A percentile compares a stretch with the other conserved stretches of the same genome.
These are phyloP conservation scores for Poecilus cupreus DNA, from an alignment of 2,888 invertebrate species.

Conservation along the genomic window DNA sequence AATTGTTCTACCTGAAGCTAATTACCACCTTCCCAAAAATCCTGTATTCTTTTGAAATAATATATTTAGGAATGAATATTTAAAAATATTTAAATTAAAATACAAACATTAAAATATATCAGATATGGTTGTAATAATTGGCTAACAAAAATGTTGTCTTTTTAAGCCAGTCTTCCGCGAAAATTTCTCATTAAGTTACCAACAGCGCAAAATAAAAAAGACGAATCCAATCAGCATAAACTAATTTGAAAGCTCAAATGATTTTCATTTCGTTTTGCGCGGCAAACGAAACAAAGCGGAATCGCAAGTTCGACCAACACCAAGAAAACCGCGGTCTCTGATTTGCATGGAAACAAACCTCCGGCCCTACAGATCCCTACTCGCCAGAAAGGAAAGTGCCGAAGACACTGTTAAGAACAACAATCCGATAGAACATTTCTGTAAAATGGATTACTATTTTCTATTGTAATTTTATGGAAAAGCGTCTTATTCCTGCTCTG, in stretches of 20 bases:
- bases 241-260: slow-evolving; percentile 37
- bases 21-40: too few relatives aligned
- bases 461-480: too few relatives aligned
- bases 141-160: not conserved
- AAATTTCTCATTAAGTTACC: slow-evolving; percentile 26
- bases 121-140: not conserved
- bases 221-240: slow-evolving; percentile 36
- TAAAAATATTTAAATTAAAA: not conserved
- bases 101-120: not conserved
- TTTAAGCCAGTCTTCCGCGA: not conserved
- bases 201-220: not conserved
- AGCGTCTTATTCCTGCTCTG: too few relatives aligned
- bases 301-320: not conserved
- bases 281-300: slow-evolving; percentile 7
- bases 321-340: not conserved
- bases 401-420: too few relatives aligned
- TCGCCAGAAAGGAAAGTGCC: too few relatives aligned
- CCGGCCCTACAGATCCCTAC: not conserved
- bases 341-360: slow-evolving; percentile 37
- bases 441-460: too few relatives aligned
- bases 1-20: too few relatives aligned
- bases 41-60: too few relatives aligned
- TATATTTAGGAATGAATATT: too few relatives aligned
- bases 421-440: too few relatives aligned
- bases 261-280: not conserved